These are phyloP conservation scores for Syrmaticus mikado DNA, from an alignment of 2,113 vertebrate genomes.

Conservation along the genomic window DNA sequence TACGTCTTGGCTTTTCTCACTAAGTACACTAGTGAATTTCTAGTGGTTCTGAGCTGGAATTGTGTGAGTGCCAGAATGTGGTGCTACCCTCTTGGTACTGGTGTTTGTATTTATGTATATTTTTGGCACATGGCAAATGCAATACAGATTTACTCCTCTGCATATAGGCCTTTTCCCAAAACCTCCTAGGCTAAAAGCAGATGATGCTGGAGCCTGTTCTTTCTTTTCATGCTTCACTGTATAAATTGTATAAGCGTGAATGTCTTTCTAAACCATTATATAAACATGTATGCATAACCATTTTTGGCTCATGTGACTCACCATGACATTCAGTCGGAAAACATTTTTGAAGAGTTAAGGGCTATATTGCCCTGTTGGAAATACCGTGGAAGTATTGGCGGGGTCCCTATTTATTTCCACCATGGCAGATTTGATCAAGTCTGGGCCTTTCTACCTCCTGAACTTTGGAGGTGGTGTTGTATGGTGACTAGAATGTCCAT, in stretches of 20 bases:
- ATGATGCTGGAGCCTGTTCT: not conserved
- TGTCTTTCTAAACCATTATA: not conserved
- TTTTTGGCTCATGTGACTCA: not conserved
- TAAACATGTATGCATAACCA: not conserved
- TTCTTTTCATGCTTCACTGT: not conserved
- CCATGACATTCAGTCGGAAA: not conserved
- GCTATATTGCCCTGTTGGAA: fast-evolving
- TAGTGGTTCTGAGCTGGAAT: not conserved
- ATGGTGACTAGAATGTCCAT: not conserved
- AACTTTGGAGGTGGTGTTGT: not conserved
- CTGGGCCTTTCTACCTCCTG: not conserved
- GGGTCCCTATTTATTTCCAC: not conserved
- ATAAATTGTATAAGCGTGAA: not conserved
- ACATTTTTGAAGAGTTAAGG: not conserved
- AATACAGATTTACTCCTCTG: not conserved
- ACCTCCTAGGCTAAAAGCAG: not conserved
- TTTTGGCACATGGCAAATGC: not conserved
- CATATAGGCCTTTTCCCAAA: not conserved
- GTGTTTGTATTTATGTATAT: not conserved
- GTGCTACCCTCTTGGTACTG: not conserved
- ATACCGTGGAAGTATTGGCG: not conserved
- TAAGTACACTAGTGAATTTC: not conserved
- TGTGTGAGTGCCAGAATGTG: fast-evolving
- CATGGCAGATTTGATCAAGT: not conserved
- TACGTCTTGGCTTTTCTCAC: not conserved